phyloP scores from a whole-genome alignment of 2,113 vertebrate species.

The Melanerpes formicivorus region DNA sequence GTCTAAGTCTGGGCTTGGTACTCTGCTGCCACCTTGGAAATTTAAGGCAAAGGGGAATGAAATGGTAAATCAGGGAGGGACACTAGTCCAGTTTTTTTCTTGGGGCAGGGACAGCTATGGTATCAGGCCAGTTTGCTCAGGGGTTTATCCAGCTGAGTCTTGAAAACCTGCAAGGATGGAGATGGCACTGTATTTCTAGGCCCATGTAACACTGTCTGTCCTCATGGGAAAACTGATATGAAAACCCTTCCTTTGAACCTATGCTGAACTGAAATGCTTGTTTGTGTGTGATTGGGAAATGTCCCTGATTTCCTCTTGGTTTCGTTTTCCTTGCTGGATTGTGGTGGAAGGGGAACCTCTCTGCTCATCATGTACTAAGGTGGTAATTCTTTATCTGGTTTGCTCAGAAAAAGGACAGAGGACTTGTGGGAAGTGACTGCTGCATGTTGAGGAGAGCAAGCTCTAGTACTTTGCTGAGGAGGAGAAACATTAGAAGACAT shows the following conservation, averaged over 20 bases:
- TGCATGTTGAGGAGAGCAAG: fast-evolving
- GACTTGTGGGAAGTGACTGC: not conserved
- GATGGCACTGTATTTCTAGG: not conserved
- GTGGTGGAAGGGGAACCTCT: not conserved
- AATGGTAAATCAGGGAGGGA: not conserved
- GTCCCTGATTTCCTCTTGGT: not conserved
- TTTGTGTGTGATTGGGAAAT: not conserved
- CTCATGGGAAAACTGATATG: not conserved
- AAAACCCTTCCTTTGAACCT: not conserved
- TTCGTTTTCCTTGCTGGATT: not conserved
- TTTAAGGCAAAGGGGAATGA: not conserved
- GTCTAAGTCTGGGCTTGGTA: not conserved
- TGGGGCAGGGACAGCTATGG: not conserved
- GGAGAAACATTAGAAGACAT: not conserved
- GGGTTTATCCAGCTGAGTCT: not conserved
- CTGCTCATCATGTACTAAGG: fast-evolving
- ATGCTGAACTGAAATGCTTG: not conserved
- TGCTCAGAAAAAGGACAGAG: not conserved
- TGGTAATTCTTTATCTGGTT: not conserved
- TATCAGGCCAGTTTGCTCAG: not conserved
- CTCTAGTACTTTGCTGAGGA: not conserved
- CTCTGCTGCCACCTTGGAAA: not conserved
- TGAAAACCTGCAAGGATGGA: not conserved
- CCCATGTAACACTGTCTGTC: not conserved
- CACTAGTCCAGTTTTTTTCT: not conserved